Conservation (phyloP, 2,888 invertebrate genomes). For the Drosophila yooni region DNA sequence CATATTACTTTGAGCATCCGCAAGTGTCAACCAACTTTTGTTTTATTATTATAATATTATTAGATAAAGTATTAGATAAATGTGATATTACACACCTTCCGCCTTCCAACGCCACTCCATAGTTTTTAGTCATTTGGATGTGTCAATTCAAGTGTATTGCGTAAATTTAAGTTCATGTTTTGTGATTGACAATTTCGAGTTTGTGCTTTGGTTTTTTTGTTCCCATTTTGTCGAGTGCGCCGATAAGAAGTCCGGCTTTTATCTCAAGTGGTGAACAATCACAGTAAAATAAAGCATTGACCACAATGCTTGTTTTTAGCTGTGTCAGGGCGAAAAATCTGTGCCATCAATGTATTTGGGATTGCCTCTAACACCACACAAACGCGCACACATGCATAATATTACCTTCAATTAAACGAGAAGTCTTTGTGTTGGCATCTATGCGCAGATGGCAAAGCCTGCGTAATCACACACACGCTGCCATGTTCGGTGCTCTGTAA, state of each 20-base stretch:
- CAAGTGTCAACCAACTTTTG: background rate
- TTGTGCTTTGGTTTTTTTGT: conserved; percentile 1
- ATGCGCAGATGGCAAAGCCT: conserved; percentile 22
- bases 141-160: conserved; percentile 20
- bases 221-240: conserved; percentile 6
- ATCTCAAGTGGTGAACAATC: conserved; percentile 49
- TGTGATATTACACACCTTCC: conserved; percentile 60
- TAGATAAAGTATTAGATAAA: conserved; percentile 34
- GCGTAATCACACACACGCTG: conserved; percentile 32
- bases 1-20: conserved; percentile 55
- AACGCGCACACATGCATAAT: conserved; percentile 36
- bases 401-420: conserved; percentile 52
- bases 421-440: conserved; percentile 7
- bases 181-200: conserved; percentile 13
- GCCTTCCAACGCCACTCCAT: background rate
- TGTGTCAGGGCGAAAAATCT: conserved; percentile 48
- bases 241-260: conserved; percentile 51
- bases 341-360: conserved; percentile 14
- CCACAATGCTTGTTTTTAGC: conserved; percentile 30
- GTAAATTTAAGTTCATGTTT: conserved; percentile 46
- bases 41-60: too few species aligned
- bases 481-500: conserved; percentile 55
- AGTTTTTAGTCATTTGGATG: conserved; percentile 11
- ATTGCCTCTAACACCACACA: conserved; percentile 12
- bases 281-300: conserved; percentile 17